phyloP scores from a whole-genome alignment of 2,888 invertebrate genomes.

The Trichacis sp. region DNA sequence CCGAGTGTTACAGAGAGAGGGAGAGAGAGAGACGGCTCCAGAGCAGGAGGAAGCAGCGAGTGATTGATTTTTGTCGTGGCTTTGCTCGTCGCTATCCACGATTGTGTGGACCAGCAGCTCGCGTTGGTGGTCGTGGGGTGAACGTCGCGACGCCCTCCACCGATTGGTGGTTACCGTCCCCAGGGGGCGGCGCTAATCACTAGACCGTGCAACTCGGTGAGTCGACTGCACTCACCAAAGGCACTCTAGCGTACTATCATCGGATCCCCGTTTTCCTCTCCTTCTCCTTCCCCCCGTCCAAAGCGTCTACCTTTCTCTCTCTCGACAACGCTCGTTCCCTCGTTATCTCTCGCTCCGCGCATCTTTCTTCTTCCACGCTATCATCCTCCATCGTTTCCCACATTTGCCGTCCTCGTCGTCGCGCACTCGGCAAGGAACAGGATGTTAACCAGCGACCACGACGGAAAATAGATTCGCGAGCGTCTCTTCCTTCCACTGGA shows the following conservation, averaged over 20 bases:
- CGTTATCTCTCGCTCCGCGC: conserved; percentile 6
- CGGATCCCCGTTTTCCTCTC: conserved; percentile 46
- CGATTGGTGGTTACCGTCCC: conserved; percentile 68
- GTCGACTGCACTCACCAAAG: conserved; percentile 64
- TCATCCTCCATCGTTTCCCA: conserved; percentile 43
- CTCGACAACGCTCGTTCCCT: conserved; percentile 24
- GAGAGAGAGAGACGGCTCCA: conserved; percentile 24
- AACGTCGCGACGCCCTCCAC: conserved; percentile 65
- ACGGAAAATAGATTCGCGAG: conserved; percentile 55
- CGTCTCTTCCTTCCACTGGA: conserved; percentile 46
- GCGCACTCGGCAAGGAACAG: conserved; percentile 50
- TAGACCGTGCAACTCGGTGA: conserved; percentile 66
- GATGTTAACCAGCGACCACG: conserved; percentile 58
- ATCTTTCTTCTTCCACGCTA: conserved; percentile 30
- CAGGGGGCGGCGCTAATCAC: conserved; percentile 69
- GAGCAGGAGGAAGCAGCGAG: conserved; percentile 55
- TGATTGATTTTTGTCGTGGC: conserved; percentile 70
- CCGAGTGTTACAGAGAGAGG: background rate
- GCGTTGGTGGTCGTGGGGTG: conserved; percentile 48
- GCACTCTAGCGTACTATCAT: conserved; percentile 63
- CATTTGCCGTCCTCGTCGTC: conserved; percentile 37
- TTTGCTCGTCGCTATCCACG: conserved; percentile 62
- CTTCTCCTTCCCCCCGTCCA: conserved; percentile 14
- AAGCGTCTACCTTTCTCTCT: conserved; percentile 18
- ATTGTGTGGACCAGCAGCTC: conserved; percentile 58